phyloP scores from a whole-genome alignment of 2,888 invertebrate genomes.

The Yponomeuta cagnagella region DNA sequence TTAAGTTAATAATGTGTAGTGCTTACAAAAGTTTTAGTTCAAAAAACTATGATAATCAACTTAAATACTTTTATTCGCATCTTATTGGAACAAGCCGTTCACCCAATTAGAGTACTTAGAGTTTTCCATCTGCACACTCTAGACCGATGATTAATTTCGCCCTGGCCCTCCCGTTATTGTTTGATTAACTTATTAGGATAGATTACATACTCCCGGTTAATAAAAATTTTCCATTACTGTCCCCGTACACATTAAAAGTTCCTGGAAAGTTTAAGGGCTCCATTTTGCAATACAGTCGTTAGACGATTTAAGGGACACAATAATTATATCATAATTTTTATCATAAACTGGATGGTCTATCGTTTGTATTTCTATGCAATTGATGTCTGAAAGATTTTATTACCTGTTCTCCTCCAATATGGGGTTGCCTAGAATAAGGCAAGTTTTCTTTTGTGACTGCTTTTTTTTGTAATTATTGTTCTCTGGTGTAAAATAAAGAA shows the following conservation, averaged over 20 bases:
- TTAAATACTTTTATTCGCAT: not conserved
- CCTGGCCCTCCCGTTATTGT: not conserved
- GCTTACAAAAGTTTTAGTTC: no score
- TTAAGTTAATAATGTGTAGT: no score
- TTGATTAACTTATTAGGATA: conserved; percentile 3
- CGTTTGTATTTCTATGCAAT: no score
- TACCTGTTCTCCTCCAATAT: no score
- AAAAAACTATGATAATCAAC: no score
- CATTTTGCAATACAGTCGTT: not conserved
- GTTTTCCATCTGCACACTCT: not conserved
- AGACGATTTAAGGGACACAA: not conserved
- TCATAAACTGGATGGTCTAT: no score
- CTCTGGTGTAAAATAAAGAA: no score
- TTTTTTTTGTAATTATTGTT: no score
- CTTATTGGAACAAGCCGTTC: not conserved
- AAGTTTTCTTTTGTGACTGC: no score
- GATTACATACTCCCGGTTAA: not conserved
- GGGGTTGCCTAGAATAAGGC: no score
- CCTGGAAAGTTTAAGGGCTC: not conserved
- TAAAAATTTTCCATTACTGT: not conserved
- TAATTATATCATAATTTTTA: not conserved
- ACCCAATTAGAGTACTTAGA: not conserved
- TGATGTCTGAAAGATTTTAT: no score
- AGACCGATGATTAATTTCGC: not conserved
- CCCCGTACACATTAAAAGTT: not conserved